These are phyloP conservation scores for Hetaerina titia DNA, from an alignment of 2,888 invertebrate species.

Conservation along the genomic window DNA sequence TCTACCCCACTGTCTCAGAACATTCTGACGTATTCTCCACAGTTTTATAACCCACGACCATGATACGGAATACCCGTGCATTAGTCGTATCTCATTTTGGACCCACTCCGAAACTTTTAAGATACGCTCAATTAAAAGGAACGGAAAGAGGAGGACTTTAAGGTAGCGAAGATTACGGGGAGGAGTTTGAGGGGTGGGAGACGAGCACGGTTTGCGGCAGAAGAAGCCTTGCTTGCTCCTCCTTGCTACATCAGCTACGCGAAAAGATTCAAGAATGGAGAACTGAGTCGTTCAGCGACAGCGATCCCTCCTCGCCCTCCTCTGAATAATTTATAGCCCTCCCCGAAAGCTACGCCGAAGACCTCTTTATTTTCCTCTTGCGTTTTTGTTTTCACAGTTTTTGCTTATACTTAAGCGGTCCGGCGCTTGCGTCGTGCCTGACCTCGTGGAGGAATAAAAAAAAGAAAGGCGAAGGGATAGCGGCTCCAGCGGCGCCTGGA, in stretches of 20 bases:
- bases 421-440: constrained; percentile 14
- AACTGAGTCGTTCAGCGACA: background rate
- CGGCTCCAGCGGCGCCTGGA: background rate
- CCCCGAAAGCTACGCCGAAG: background rate
- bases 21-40: background rate
- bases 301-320: background rate
- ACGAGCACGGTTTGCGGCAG: background rate
- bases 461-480: background rate
- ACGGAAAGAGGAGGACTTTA: background rate
- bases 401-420: background rate
- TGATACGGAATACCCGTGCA: constrained; percentile 5
- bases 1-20: no score
- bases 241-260: background rate
- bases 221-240: no score
- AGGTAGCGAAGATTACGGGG: background rate
- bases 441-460: background rate
- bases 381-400: constrained; percentile 36
- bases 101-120: background rate
- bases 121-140: constrained; percentile 32
- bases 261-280: background rate
- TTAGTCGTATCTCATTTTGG: constrained; percentile 40
- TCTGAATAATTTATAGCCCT: constrained; percentile 57
- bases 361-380: background rate
- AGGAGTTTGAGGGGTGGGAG: background rate
- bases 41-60: constrained; percentile 37